A percentile compares a stretch with the other conserved stretches of the same genome.
These are phyloP conservation scores for Grus americana DNA, from an alignment of 2,113 vertebrate genomes.

Conservation along the genomic window DNA sequence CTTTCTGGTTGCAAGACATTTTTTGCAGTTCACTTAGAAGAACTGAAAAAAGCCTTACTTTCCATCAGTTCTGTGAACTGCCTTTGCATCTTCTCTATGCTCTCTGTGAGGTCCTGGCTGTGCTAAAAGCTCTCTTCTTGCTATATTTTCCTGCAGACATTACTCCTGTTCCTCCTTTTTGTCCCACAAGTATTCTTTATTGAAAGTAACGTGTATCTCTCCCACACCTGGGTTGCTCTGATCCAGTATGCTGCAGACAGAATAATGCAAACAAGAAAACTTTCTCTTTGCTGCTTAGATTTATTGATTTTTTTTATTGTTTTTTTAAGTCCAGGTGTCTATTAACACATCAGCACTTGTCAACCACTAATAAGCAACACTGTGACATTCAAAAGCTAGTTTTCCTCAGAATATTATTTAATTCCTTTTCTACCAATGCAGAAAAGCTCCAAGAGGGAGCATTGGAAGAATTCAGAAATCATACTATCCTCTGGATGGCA, in stretches of 20 bases:
- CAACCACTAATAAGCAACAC: not conserved
- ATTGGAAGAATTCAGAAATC: not conserved
- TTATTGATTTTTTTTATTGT: not conserved
- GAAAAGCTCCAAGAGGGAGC: not conserved
- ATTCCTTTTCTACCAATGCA: not conserved
- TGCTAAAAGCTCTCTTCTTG: not conserved
- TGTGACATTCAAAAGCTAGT: not conserved
- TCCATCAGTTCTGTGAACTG: not conserved
- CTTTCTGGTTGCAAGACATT: not conserved
- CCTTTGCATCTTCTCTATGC: not conserved
- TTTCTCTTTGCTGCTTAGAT: not conserved
- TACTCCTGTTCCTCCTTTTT: not conserved
- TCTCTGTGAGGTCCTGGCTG: not conserved
- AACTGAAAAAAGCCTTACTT: not conserved
- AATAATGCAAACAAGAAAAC: not conserved
- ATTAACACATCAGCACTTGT: not conserved
- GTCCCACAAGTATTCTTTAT: not conserved
- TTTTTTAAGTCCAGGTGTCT: not conserved
- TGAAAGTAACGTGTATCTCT: not conserved
- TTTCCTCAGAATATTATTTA: not conserved
- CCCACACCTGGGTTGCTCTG: not conserved
- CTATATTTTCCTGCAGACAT: not conserved
- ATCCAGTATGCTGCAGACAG: not conserved
- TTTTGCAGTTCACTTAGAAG: not conserved
- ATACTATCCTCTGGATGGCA: not conserved